Conservation (phyloP, 30 jellyfish, hydroid and myxozoan genomes). For the Aurelia aurita complex sp. Pacific region DNA sequence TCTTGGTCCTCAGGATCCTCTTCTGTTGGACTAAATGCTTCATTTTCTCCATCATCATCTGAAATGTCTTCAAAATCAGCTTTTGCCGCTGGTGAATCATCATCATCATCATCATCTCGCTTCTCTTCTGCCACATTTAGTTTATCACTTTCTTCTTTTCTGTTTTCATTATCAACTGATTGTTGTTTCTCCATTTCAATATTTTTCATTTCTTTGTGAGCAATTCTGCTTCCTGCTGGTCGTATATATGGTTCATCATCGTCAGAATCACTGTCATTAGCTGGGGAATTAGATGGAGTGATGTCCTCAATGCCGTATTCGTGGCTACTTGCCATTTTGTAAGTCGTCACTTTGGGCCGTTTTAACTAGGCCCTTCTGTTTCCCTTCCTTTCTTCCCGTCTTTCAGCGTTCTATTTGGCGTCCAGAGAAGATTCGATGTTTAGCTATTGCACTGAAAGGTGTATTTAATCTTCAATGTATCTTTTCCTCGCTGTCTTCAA, state of each 20-base stretch:
- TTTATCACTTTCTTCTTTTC: constrained; percentile 19
- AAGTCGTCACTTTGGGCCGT: too few relatives aligned
- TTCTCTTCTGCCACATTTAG: constrained; percentile 21
- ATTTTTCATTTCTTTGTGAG: constrained; percentile 76
- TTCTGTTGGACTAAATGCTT: constrained; percentile 57
- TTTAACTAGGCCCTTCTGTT: too few relatives aligned
- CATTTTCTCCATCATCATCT: constrained; percentile 63
- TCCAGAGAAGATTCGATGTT: too few relatives aligned
- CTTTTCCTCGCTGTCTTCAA: too few relatives aligned
- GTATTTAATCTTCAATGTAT: too few relatives aligned
- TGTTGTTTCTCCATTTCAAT: constrained; percentile 26
- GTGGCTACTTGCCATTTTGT: not conserved
- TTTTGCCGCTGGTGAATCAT: not conserved
- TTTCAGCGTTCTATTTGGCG: too few relatives aligned
- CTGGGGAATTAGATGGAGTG: constrained; percentile 15
- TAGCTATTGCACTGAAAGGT: too few relatives aligned
- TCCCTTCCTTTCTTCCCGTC: too few relatives aligned
- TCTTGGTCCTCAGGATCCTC: constrained; percentile 39
- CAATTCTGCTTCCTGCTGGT: constrained; percentile 42
- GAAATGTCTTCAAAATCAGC: constrained; percentile 49
- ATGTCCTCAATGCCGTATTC: constrained; percentile 3
- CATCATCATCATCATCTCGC: constrained; percentile 24
- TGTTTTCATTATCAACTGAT: not conserved
- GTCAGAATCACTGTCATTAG: constrained; percentile 33
- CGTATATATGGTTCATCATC: not conserved